phyloP scores from a whole-genome alignment of 2,888 invertebrate species.

The Troides oblongomaculatus region DNA sequence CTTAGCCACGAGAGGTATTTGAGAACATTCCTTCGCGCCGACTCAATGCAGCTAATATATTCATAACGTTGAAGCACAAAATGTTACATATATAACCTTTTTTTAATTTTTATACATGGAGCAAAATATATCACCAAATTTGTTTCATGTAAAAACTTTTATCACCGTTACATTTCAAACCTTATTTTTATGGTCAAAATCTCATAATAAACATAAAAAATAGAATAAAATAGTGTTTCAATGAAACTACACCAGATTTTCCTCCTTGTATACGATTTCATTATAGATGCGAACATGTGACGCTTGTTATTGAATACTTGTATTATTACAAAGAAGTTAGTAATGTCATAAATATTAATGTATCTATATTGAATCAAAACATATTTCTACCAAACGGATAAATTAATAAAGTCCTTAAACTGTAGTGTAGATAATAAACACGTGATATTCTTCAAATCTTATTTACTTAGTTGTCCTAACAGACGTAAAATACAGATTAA shows the following conservation, averaged over 20 bases:
- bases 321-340: background rate
- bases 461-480: background rate
- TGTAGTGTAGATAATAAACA: background rate
- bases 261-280: slow-evolving; percentile 17
- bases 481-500: background rate
- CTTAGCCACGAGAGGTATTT: slow-evolving; percentile 39
- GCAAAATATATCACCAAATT: no score
- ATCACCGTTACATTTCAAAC: no score
- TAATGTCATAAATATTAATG: background rate
- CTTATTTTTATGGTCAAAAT: background rate
- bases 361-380: background rate
- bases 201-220: background rate
- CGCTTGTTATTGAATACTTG: slow-evolving; percentile 13
- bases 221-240: background rate
- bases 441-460: background rate
- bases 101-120: no score
- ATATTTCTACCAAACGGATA: background rate
- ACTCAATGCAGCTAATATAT: slow-evolving; percentile 43
- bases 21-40: slow-evolving; percentile 47
- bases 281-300: slow-evolving; percentile 15
- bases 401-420: background rate
- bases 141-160: no score
- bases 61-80: slow-evolving; percentile 44
- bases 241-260: slow-evolving; percentile 13
- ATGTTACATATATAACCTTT: background rate